Conservation (phyloP, 1,140 invertebrate genomes). For the Sesamia nonagrioides region DNA sequence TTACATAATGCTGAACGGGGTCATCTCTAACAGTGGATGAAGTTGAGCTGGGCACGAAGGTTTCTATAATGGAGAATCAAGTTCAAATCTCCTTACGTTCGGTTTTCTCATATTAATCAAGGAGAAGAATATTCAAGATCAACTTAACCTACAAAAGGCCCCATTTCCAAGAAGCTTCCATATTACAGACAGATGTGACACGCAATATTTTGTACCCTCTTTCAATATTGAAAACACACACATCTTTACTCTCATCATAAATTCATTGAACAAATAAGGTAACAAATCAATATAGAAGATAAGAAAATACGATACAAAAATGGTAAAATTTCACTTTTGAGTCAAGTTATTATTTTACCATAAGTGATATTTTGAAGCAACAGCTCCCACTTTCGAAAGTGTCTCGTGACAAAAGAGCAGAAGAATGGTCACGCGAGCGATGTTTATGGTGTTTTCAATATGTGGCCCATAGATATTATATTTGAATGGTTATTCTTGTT, state of each 20-base stretch:
- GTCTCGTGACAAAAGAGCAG: constrained; percentile 55
- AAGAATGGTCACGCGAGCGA: constrained; percentile 54
- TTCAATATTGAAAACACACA: constrained; percentile 17
- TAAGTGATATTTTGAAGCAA: constrained; percentile 34
- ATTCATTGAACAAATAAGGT: constrained; percentile 30
- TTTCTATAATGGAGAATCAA: no score
- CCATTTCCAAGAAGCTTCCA: not conserved
- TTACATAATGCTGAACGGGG: no score
- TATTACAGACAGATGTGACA: constrained; percentile 15
- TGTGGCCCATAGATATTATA: constrained; percentile 34
- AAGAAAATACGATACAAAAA: not conserved
- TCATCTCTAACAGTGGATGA: no score
- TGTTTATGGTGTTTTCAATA: constrained; percentile 51
- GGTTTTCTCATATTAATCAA: not conserved
- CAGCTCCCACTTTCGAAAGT: constrained; percentile 56
- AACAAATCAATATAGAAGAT: constrained; percentile 13
- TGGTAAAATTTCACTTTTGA: constrained; percentile 23
- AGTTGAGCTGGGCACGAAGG: no score
- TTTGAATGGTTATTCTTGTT: constrained; percentile 14
- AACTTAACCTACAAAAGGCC: not conserved
- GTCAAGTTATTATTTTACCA: constrained; percentile 43
- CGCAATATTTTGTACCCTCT: constrained; percentile 1
- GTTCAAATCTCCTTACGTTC: no score
- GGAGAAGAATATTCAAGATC: not conserved
- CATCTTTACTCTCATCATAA: constrained; percentile 12